Evolutionary conservation across 2,113 vertebrate species (phyloP).

Genomic region (Hippotragus niger): DNA sequence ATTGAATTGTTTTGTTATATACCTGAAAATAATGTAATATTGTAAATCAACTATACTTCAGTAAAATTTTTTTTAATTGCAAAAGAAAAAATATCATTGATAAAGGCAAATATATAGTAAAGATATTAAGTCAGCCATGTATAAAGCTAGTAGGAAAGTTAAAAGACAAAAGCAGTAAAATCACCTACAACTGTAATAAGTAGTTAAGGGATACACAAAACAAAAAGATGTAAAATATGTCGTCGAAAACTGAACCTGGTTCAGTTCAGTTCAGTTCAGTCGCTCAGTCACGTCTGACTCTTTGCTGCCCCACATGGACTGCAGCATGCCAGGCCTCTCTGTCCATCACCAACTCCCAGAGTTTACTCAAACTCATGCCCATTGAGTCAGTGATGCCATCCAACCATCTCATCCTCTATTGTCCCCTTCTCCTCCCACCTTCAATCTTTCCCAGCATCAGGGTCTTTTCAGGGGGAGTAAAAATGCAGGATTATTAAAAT

Average conservation of each 20-base stretch:
- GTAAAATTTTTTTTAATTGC: background rate
- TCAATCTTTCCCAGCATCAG: background rate
- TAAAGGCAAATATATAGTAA: background rate
- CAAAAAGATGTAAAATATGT: background rate
- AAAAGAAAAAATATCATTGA: background rate
- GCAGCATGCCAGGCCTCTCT: background rate
- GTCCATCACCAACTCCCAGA: background rate
- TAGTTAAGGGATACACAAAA: background rate
- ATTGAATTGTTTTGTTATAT: background rate
- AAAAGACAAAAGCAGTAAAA: background rate
- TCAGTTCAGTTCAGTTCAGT: background rate
- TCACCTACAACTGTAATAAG: background rate
- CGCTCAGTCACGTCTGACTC: fast-evolving
- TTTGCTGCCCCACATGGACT: background rate
- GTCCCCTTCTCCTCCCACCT: background rate
- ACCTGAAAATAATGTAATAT: background rate
- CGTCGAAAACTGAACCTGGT: background rate
- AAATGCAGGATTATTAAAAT: background rate
- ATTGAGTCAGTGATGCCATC: background rate
- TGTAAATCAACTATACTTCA: background rate
- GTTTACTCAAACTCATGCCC: background rate
- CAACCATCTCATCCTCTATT: background rate
- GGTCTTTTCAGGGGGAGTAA: background rate
- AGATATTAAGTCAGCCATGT: background rate
- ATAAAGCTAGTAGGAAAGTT: background rate